phyloP scores from a whole-genome alignment of 2,888 invertebrate genomes.

The Willowsia nigromaculata region DNA sequence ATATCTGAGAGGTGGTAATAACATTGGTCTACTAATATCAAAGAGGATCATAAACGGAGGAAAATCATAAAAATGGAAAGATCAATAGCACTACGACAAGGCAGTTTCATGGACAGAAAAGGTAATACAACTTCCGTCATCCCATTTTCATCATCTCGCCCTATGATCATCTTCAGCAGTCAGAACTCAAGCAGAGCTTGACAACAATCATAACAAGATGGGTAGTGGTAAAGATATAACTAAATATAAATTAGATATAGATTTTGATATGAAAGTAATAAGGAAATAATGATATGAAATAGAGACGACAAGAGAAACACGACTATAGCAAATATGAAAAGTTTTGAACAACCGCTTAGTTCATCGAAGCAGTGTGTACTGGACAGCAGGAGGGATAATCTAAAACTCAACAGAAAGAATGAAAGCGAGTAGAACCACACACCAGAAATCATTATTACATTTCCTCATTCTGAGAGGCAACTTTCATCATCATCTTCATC shows the following conservation, averaged over 20 bases:
- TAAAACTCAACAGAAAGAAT: neutral
- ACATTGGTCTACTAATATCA: neutral
- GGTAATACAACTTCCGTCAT: constrained; percentile 60
- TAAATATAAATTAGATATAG: neutral
- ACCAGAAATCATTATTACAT: constrained; percentile 40
- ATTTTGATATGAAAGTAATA: neutral
- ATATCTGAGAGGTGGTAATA: neutral
- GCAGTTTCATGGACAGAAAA: constrained; percentile 28
- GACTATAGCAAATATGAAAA: constrained; percentile 11
- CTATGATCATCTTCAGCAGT: constrained; percentile 29
- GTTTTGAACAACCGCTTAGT: neutral
- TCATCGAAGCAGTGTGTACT: neutral
- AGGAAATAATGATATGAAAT: neutral
- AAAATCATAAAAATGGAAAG: constrained; percentile 12
- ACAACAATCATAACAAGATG: constrained; percentile 19
- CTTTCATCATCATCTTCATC: constrained; percentile 22
- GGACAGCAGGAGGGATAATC: constrained; percentile 21
- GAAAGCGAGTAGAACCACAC: neutral
- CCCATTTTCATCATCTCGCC: constrained; percentile 61
- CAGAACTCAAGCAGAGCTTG: neutral
- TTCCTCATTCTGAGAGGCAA: constrained; percentile 19
- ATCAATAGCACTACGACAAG: constrained; percentile 23
- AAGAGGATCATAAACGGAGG: neutral
- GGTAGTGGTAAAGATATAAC: neutral
- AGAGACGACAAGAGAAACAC: neutral